These are phyloP conservation scores for Thereva unica DNA, from an alignment of 2,888 invertebrate genomes.

Conservation along the genomic window DNA sequence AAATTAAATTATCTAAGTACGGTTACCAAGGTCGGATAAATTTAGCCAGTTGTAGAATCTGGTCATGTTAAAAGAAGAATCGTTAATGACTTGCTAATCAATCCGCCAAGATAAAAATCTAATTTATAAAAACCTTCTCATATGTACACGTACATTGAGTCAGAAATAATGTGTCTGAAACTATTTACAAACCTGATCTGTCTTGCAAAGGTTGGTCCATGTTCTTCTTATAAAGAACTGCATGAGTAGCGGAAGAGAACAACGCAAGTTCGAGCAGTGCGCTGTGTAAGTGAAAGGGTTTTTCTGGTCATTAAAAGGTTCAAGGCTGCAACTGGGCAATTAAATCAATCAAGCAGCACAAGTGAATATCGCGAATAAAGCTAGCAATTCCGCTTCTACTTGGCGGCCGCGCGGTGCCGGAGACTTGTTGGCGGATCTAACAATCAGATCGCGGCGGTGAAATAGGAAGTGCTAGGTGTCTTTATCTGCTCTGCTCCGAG, in stretches of 20 bases:
- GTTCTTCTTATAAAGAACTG: slow-evolving; percentile 8
- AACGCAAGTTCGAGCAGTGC: slow-evolving; percentile 7
- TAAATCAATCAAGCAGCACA: slow-evolving; percentile 22
- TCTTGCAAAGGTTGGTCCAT: too few species aligned
- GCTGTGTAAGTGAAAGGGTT: slow-evolving; percentile 17
- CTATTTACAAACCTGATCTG: too few species aligned
- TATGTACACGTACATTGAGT: too few species aligned
- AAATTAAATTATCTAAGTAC: too few species aligned
- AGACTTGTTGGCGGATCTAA: slow-evolving; percentile 2
- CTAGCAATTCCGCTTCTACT: not conserved
- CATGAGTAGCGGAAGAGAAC: slow-evolving; percentile 15
- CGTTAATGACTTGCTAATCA: too few species aligned
- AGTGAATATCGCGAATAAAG: slow-evolving; percentile 20
- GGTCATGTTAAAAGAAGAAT: too few species aligned
- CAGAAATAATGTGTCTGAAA: too few species aligned
- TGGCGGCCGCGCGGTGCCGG: slow-evolving; percentile 10
- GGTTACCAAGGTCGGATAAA: too few species aligned
- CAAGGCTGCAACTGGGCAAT: slow-evolving; percentile 24
- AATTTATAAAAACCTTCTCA: too few species aligned
- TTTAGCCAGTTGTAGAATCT: too few species aligned
- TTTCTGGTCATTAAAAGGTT: slow-evolving; percentile 32
- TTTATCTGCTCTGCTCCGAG: too few species aligned
- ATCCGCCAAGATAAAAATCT: too few species aligned
- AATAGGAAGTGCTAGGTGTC: not conserved
- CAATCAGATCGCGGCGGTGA: not conserved